A percentile compares a stretch with the other conserved stretches of the same genome.
phyloP scores from a whole-genome alignment of 1,140 invertebrate genomes.

The Drosophila pandora region DNA sequence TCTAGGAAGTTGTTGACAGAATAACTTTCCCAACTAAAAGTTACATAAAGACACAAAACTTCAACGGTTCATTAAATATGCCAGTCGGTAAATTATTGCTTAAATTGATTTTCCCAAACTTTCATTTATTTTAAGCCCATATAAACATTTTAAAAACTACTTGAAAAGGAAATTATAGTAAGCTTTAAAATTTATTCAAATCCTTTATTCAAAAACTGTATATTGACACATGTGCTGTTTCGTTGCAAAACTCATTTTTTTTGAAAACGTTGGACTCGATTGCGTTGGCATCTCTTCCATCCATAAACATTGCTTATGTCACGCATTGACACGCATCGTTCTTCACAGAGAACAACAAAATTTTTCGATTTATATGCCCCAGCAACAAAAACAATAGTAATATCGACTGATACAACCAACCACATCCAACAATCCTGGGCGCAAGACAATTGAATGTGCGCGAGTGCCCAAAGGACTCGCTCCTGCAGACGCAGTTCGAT shows the following conservation, averaged over 20 bases:
- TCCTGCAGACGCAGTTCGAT: slow-evolving; percentile 20
- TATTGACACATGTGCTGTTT: slow-evolving; percentile 36
- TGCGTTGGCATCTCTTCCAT: slow-evolving; percentile 5
- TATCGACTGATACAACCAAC: not conserved
- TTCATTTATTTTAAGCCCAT: no score
- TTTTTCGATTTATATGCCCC: slow-evolving; percentile 71
- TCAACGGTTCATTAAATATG: slow-evolving; percentile 36
- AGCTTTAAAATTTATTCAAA: slow-evolving; percentile 29
- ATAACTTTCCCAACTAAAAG: slow-evolving; percentile 18
- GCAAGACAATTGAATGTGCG: slow-evolving; percentile 43
- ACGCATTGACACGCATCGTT: slow-evolving; percentile 51
- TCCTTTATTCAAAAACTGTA: not conserved
- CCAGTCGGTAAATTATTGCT: slow-evolving; percentile 11
- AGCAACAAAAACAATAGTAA: slow-evolving; percentile 7
- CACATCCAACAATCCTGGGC: not conserved
- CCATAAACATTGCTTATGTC: slow-evolving; percentile 61
- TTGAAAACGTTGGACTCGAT: slow-evolving; percentile 2
- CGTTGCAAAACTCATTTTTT: slow-evolving; percentile 15
- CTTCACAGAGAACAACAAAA: slow-evolving; percentile 33
- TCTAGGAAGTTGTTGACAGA: slow-evolving; percentile 10
- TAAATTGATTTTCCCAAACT: slow-evolving; percentile 15
- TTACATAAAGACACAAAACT: slow-evolving; percentile 18
- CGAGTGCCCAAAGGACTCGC: slow-evolving; percentile 6
- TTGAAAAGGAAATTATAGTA: not conserved
- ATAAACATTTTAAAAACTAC: not conserved